Percentiles rank a stretch among this genome's conserved stretches.
phyloP scores from a whole-genome alignment of 2,888 invertebrate species.

The Myopa tessellatipennis region DNA sequence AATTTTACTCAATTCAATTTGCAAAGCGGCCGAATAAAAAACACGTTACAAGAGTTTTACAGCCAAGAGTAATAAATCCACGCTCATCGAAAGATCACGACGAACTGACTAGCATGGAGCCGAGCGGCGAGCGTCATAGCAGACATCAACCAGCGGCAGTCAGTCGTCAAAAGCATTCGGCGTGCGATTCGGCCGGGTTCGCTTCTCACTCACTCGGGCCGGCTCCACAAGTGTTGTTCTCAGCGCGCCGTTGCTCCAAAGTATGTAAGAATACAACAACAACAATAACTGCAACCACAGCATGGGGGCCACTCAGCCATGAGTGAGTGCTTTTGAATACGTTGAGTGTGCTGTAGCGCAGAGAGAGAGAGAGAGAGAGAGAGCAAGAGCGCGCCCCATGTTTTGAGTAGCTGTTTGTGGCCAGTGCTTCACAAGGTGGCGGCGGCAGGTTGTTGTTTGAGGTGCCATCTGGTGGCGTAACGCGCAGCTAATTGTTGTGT shows the following conservation, averaged over 20 bases:
- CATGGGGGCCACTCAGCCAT: neutral
- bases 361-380: neutral
- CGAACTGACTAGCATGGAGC: slow-evolving; percentile 32
- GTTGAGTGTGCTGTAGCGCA: neutral
- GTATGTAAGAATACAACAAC: neutral
- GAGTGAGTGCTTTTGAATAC: neutral
- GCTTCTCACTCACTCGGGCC: neutral
- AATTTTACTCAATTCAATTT: slow-evolving; percentile 11
- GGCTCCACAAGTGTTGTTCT: slow-evolving; percentile 20
- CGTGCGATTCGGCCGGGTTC: neutral
- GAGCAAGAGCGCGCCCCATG: neutral
- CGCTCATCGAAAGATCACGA: slow-evolving; percentile 38
- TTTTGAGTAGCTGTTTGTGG: neutral
- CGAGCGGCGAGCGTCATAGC: slow-evolving; percentile 27
- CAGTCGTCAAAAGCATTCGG: neutral
- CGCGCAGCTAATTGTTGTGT: slow-evolving; percentile 5
- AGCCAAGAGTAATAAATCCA: slow-evolving; percentile 24
- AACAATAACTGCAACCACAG: neutral
- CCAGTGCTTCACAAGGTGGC: neutral
- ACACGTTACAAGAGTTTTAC: slow-evolving; percentile 36
- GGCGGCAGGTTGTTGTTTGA: neutral
- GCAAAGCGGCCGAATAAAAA: slow-evolving; percentile 12
- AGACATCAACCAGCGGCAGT: neutral
- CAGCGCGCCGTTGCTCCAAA: neutral
- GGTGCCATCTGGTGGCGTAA: slow-evolving; percentile 18